Percentiles rank a stretch among this genome's conserved stretches.
Conservation (phyloP, 2,888 invertebrate species). For the Drosophila quasianomalipes region DNA sequence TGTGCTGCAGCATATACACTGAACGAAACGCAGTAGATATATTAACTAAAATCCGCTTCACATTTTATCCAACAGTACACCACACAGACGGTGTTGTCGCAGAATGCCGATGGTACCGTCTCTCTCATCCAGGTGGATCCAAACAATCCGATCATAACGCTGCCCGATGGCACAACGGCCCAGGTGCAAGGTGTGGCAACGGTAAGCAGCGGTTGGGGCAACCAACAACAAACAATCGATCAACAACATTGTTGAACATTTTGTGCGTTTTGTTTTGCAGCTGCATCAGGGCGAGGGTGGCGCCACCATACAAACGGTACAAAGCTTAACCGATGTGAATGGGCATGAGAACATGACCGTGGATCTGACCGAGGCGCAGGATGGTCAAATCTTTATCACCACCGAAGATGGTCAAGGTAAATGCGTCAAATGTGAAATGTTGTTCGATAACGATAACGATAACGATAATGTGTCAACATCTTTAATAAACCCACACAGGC, state of each 20-base stretch:
- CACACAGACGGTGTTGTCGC: conserved; percentile 96
- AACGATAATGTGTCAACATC: not conserved
- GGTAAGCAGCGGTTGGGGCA: conserved; percentile 64
- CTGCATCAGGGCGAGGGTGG: conserved; percentile 89
- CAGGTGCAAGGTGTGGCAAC: conserved; percentile 91
- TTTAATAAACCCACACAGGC: conserved; percentile 66
- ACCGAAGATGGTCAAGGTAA: conserved; percentile 97
- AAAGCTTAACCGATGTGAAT: conserved; percentile 89
- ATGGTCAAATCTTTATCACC: conserved; percentile 97
- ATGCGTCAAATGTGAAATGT: not conserved
- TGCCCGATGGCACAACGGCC: conserved; percentile 98
- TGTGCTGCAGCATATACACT: conserved; percentile 1
- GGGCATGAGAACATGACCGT: conserved; percentile 94
- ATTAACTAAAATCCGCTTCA: conserved; percentile 16
- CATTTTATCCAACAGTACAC: conserved; percentile 88
- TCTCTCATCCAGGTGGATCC: conserved; percentile 98
- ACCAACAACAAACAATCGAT: not conserved
- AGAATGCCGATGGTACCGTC: conserved; percentile 98
- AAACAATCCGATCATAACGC: conserved; percentile 96
- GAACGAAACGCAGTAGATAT: not conserved
- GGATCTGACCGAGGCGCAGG: conserved; percentile 96
- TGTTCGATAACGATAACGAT: not conserved
- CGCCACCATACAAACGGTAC: conserved; percentile 88
- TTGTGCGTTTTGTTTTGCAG: conserved; percentile 80
- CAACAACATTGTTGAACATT: not conserved